Base-by-base conservation (phyloP, 1,140 invertebrate species). In the Brachionus koreanus region DNA sequence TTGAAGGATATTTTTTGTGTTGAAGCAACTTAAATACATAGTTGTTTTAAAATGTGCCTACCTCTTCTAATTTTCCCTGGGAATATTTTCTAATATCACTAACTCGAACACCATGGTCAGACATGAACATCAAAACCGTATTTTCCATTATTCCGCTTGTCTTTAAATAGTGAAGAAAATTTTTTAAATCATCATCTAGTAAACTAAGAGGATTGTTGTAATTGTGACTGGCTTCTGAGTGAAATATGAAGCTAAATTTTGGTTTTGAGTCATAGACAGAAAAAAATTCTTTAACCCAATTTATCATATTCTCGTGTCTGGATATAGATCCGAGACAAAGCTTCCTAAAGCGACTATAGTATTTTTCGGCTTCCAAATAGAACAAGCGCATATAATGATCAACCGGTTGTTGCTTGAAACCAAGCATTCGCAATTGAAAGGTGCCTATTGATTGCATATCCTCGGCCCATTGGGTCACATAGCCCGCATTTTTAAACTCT, bases 381-480 rank as follows among this genome's bases (percentile, higher is more conserved):
- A 92, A 97, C 0, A 93, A 91, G 37, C 94, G 88, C 89, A 96
- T 92, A 85, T 95, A 97, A 88, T 97, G 95, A 89, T 97, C 93
- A 0, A 95, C 94, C 0, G 95, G 96, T 84, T 93, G 91, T 0
- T 90, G 83, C 82, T 91, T 89, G 87, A 98, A 98, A 0, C 95
- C 96, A 83, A 94, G 93, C 85, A 97, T 91, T 10, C 95, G 91
- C 87, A 95, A 95, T 29, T 94, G 95, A 85, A 97, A 98, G 0
- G 94, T 95, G 0, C 95, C 95, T 9, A 94, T 91, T 85, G 91
- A 88, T 0, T 93, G 92, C 83, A 92, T 91, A 86, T 98, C 96
- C 88, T 98, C 96, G 84, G 93, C 93, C 87, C 93, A 97, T 5
- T 92, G 92, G 33, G 92, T 92, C 0, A 91, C 89, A 85, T 92